Evolutionary conservation across 2,888 invertebrate genomes (phyloP).

Genomic region (Phorcus lineatus): DNA sequence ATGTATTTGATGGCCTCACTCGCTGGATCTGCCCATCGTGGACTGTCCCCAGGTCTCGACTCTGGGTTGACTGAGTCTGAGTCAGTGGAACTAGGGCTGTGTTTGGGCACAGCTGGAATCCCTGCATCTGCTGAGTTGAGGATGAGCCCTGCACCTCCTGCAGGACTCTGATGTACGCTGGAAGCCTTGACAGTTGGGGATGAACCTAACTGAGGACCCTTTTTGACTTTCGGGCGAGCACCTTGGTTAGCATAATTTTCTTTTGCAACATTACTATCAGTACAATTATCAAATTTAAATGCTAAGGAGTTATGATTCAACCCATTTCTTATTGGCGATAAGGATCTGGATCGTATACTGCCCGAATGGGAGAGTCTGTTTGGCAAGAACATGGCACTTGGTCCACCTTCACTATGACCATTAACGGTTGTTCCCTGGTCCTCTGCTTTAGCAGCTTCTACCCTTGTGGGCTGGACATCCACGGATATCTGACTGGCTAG

Average conservation of each 20-base stretch:
- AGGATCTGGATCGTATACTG: slow-evolving; percentile 33
- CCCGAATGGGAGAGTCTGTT: slow-evolving; percentile 32
- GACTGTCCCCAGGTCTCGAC: slow-evolving; percentile 29
- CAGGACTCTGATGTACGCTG: slow-evolving; percentile 27
- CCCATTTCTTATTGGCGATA: slow-evolving; percentile 39
- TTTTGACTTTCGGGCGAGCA: slow-evolving; percentile 41
- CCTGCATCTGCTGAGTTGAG: slow-evolving; percentile 27
- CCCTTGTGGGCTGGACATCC: slow-evolving; percentile 32
- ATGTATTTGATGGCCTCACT: slow-evolving; percentile 78
- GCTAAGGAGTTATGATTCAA: slow-evolving; percentile 36
- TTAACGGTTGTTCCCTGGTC: background rate
- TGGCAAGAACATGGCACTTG: slow-evolving; percentile 26
- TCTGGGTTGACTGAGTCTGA: slow-evolving; percentile 30
- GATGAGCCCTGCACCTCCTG: slow-evolving; percentile 8
- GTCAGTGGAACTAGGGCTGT: slow-evolving; percentile 23
- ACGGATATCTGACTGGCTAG: slow-evolving; percentile 29
- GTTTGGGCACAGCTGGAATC: slow-evolving; percentile 24
- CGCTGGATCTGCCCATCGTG: slow-evolving; percentile 74
- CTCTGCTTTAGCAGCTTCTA: background rate
- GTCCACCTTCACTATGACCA: background rate
- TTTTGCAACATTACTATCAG: slow-evolving; percentile 24
- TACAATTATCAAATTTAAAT: slow-evolving; percentile 29
- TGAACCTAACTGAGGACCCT: slow-evolving; percentile 27
- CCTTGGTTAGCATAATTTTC: slow-evolving; percentile 37
- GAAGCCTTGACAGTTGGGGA: slow-evolving; percentile 16